Conservation (phyloP, 2,888 invertebrate genomes). For the Drosophila paranaensis region DNA sequence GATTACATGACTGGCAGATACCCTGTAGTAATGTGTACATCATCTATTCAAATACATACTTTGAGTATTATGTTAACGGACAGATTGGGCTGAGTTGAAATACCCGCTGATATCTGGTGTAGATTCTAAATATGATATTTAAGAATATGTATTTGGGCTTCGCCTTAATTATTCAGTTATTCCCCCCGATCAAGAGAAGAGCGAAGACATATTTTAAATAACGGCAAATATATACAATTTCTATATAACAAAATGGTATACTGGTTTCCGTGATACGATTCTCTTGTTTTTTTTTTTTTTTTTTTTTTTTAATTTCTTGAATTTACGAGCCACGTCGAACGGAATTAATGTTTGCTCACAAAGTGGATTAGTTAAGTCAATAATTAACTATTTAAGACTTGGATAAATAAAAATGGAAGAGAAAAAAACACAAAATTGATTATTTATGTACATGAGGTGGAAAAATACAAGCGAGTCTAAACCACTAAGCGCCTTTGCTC, state of each 20-base stretch:
- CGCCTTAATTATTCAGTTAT: conserved; percentile 51
- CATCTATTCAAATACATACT: neutral
- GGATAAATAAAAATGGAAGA: conserved; percentile 41
- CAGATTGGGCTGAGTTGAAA: neutral
- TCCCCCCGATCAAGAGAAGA: conserved; percentile 31
- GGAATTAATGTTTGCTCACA: conserved; percentile 37
- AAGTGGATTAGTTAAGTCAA: conserved; percentile 53
- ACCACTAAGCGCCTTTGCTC: neutral
- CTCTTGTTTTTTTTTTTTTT: conserved; percentile 10
- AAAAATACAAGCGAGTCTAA: conserved; percentile 31
- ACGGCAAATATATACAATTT: conserved; percentile 48
- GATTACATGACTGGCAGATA: conserved; percentile 30
- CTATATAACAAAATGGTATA: conserved; percentile 29
- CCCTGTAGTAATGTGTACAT: conserved; percentile 18
- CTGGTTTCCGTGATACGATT: conserved; percentile 39
- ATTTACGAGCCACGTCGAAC: conserved; percentile 30
- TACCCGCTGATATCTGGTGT: conserved; percentile 11
- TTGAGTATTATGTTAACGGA: neutral
- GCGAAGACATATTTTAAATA: conserved; percentile 12
- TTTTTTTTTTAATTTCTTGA: conserved; percentile 4
- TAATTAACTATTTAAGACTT: conserved; percentile 49
- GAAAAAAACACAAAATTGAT: conserved; percentile 31
- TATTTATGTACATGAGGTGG: conserved; percentile 46
- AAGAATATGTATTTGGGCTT: conserved; percentile 47
- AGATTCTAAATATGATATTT: conserved; percentile 12